Evolutionary conservation across 1,140 invertebrate species (phyloP).

Genomic region (Drosophila prosaltans): DNA sequence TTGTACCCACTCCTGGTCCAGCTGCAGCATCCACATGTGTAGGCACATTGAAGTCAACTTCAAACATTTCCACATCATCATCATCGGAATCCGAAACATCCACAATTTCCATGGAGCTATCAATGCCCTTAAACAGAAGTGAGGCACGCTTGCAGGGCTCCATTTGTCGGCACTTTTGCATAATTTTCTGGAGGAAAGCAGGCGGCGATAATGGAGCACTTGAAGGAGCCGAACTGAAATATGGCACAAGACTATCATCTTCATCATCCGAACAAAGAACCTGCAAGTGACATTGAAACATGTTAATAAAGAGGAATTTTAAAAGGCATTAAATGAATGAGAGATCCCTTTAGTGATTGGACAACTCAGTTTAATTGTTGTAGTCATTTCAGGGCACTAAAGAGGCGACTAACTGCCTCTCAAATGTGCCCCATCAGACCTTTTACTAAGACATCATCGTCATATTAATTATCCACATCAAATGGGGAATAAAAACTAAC

Average conservation of each 20-base stretch:
- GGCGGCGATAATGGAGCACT: constrained; percentile 30
- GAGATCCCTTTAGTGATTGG: background rate
- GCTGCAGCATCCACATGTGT: constrained; percentile 61
- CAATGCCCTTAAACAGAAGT: constrained; percentile 64
- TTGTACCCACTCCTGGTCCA: constrained; percentile 50
- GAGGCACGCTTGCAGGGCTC: constrained; percentile 62
- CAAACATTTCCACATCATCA: constrained; percentile 71
- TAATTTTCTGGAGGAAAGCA: constrained; percentile 54
- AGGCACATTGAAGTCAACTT: constrained; percentile 62
- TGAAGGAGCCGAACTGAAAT: background rate
- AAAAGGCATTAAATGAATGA: background rate
- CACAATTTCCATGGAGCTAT: constrained; percentile 54
- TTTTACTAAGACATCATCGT: constrained; percentile 78
- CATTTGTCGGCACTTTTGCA: constrained; percentile 56
- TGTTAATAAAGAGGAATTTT: background rate
- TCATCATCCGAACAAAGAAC: constrained; percentile 66
- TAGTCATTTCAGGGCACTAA: constrained; percentile 56
- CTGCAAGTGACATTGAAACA: constrained; percentile 24
- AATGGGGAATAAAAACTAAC: constrained; percentile 36
- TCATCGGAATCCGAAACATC: constrained; percentile 66
- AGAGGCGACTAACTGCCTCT: constrained; percentile 68
- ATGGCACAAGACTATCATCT: constrained; percentile 42
- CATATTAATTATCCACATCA: background rate
- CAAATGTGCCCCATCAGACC: constrained; percentile 65
- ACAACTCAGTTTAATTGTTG: constrained; percentile 56